Evolutionary conservation across 2,113 vertebrate species (phyloP), one percentile per base, ranked within the genome.

Genomic region (Semicossyphus pulcher): DNA sequence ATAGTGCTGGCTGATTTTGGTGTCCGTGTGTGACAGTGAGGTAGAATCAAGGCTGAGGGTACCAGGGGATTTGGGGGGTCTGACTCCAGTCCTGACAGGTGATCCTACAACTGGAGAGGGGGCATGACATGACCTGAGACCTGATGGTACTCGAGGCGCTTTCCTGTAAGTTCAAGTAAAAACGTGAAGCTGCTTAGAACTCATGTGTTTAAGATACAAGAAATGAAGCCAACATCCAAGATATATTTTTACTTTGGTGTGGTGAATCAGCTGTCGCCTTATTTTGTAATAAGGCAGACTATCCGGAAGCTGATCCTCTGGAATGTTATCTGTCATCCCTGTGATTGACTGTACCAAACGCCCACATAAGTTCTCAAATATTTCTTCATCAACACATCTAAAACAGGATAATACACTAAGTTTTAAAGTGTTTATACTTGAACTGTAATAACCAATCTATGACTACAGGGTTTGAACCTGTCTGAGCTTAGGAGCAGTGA

Each of bases 121-220:
- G 51, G 64, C 37, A 10, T 76, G 76, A 66, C 5, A 53, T 20
- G 85, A 88, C 59, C 72, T 90, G 83, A 88, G 92, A 90, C 94
- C 94, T 29, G 93, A 86, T 56, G 87, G 70, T 0, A 93, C 93
- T 11, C 94, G 94, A 85, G 96, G 94, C 78, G 95, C 95, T 91
- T 95, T 97, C 92, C 96, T 97, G 87, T 10, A 76, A 37, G 23
- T 15, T 42, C 42, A 37, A 60, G 9, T 1, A 2, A 49, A 49
- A 61, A 60, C 1, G 60, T 44, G 14, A 48, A 25, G 37, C 1
- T 39, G 39, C 20, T 28, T 47, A 37, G 29, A 18, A 10, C 34
- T 65, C 4, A 9, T 21, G 14, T 20, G 25, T 39, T 28, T 37
- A 10, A 51, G 28, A 3, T 1, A 32, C n/a, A 54, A 31, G 32